Evolutionary conservation across 2,797 vertebrate genomes (phyloP).

Genomic region (Apodemus agrarius): DNA sequence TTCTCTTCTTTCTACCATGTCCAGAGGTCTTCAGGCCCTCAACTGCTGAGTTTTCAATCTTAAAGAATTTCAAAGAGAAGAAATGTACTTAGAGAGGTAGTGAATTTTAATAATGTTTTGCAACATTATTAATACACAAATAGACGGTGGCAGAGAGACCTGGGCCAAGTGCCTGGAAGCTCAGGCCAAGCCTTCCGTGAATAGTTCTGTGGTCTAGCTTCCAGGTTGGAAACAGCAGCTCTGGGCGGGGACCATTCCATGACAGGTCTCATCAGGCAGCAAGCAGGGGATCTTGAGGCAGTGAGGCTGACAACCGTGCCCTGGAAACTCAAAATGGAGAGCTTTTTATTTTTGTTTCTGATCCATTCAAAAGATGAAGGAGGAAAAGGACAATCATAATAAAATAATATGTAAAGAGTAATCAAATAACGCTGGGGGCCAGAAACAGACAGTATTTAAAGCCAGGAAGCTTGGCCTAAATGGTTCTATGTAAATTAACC

Average conservation of each 20-base stretch:
- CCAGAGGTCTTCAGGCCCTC: background rate
- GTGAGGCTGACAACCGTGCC: background rate
- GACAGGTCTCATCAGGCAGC: background rate
- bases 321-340: background rate
- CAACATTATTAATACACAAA: background rate
- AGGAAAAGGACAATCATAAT: slow-evolving; percentile 17
- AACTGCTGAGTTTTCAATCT: slow-evolving; percentile 20
- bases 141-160: background rate
- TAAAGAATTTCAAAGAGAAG: slow-evolving; percentile 59
- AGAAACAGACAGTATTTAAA: slow-evolving; percentile 4
- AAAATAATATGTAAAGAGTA: slow-evolving; percentile 69
- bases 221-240: background rate
- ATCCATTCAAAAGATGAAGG: background rate
- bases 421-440: slow-evolving; percentile 44
- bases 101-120: slow-evolving; percentile 5
- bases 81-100: background rate
- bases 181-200: background rate
- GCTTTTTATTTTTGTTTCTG: background rate
- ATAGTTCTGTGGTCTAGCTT: background rate
- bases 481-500: background rate
- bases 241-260: background rate
- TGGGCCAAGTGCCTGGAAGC: background rate
- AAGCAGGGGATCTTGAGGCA: background rate
- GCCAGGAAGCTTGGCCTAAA: background rate
- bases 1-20: background rate